A percentile compares a stretch with the other conserved stretches of the same genome.
Evolutionary conservation across 2,888 invertebrate genomes (phyloP).

Genomic region (Chrysotoxum bicinctum): DNA sequence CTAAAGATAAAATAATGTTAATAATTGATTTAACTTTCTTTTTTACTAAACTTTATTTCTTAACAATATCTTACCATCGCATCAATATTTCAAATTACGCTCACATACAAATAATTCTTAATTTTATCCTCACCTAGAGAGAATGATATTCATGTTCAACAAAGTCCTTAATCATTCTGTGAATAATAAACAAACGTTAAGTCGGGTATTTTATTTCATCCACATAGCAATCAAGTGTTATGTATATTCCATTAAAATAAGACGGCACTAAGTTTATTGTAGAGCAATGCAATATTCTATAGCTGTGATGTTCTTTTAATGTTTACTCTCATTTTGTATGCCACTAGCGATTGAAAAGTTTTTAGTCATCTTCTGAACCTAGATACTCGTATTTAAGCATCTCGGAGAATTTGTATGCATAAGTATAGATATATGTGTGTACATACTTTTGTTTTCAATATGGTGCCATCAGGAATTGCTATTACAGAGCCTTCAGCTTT

Average conservation of each 20-base stretch:
- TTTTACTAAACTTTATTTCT: too few relatives aligned
- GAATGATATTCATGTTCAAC: background rate
- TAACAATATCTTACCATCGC: background rate
- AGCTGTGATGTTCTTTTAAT: slow-evolving; percentile 5
- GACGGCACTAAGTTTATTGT: slow-evolving; percentile 7
- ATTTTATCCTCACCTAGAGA: background rate
- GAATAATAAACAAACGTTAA: slow-evolving; percentile 51
- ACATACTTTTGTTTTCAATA: slow-evolving; percentile 13
- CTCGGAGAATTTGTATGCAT: background rate
- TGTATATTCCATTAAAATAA: slow-evolving; percentile 14
- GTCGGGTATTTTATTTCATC: slow-evolving; percentile 52
- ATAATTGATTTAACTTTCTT: too few relatives aligned
- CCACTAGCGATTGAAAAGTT: slow-evolving; percentile 39
- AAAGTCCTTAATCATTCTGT: slow-evolving; percentile 21
- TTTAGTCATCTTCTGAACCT: slow-evolving; percentile 2
- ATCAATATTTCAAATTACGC: background rate
- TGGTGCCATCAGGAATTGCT: background rate
- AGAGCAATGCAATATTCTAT: background rate
- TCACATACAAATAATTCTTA: background rate
- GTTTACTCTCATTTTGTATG: slow-evolving; percentile 56
- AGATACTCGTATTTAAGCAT: too few relatives aligned
- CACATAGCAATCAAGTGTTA: slow-evolving; percentile 16
- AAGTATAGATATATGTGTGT: too few relatives aligned
- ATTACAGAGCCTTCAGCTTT: background rate
- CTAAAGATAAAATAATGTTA: too few relatives aligned